Conservation (phyloP, 2,888 invertebrate genomes). For the Cacoxenus indagator region DNA sequence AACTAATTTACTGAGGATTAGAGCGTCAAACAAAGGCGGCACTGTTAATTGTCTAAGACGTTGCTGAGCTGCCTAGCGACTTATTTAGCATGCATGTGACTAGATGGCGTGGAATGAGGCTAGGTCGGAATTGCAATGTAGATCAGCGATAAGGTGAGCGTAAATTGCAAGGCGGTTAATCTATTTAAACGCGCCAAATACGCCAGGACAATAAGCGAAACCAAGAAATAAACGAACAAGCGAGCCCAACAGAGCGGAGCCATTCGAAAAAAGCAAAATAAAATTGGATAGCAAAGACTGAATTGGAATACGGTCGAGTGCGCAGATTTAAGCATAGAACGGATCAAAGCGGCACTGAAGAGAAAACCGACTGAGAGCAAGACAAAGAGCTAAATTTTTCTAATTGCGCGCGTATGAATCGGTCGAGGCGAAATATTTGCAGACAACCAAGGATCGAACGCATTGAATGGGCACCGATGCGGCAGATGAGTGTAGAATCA, state of each 20-base stretch:
- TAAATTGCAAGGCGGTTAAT: constrained; percentile 72
- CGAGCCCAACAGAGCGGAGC: background rate
- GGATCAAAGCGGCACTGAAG: constrained; percentile 53
- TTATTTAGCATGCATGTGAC: background rate
- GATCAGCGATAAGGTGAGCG: constrained; percentile 52
- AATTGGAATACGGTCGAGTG: constrained; percentile 49
- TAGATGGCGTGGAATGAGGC: background rate
- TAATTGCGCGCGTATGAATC: constrained; percentile 60
- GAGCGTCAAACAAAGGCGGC: constrained; percentile 52
- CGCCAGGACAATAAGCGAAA: constrained; percentile 40
- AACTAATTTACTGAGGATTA: constrained; percentile 71
- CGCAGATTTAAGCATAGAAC: constrained; percentile 59
- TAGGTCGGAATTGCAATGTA: constrained; percentile 19
- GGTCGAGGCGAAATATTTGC: constrained; percentile 23
- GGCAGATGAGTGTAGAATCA: background rate
- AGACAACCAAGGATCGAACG: background rate
- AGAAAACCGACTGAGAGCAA: constrained; percentile 41
- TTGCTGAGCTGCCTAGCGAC: constrained; percentile 15
- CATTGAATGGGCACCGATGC: constrained; percentile 3
- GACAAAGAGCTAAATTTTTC: constrained; percentile 40
- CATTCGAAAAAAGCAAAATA: constrained; percentile 15
- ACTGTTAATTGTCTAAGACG: constrained; percentile 48
- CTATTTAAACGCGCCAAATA: constrained; percentile 71
- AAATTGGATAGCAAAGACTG: constrained; percentile 16
- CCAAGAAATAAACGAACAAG: constrained; percentile 34